These are phyloP conservation scores for Aegithalos caudatus DNA, from an alignment of 2,113 vertebrate species.

Conservation along the genomic window DNA sequence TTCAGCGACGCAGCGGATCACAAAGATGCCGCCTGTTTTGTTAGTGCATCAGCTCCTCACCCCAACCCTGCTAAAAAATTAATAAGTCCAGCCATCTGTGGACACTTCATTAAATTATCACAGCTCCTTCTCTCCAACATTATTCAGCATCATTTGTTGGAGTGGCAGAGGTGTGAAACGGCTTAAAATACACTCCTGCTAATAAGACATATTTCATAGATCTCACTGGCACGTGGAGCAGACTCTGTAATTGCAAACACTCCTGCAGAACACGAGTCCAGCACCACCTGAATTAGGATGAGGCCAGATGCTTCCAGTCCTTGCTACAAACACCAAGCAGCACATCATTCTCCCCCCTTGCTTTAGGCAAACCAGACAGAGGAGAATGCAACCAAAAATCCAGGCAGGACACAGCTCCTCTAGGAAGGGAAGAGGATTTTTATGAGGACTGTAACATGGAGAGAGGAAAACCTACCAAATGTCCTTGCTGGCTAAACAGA, in stretches of 20 bases:
- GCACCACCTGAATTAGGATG: neutral
- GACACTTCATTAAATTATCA: slow-evolving; percentile 45
- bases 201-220: neutral
- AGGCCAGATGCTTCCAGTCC: neutral
- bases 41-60: slow-evolving; percentile 9
- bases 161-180: slow-evolving; percentile 34
- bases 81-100: slow-evolving; percentile 41
- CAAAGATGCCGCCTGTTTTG: neutral
- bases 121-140: slow-evolving; percentile 3
- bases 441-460: accelerated
- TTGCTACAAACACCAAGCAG: neutral
- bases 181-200: neutral
- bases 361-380: neutral
- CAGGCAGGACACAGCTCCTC: neutral
- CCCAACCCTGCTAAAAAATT: slow-evolving; percentile 26
- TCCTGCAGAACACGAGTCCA: neutral
- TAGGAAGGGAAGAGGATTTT: neutral
- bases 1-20: neutral
- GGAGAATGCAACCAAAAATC: neutral
- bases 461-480: neutral
- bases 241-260: neutral
- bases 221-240: neutral
- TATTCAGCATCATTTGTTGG: slow-evolving; percentile 32
- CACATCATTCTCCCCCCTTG: neutral
- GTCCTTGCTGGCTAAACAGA: neutral